Conservation (phyloP, 2,888 invertebrate genomes). For the Alsophila aescularia region DNA sequence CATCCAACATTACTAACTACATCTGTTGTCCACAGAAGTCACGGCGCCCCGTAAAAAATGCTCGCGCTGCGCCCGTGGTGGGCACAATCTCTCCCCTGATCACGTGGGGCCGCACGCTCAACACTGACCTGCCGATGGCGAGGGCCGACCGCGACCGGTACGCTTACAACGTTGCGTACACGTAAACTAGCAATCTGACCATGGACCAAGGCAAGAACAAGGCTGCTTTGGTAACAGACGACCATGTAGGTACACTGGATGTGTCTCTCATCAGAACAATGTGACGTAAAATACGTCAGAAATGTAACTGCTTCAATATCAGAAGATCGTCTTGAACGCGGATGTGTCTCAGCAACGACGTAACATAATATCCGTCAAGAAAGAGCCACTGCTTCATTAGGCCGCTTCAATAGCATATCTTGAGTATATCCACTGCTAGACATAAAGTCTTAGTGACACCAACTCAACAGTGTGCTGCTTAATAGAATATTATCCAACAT, state of each 20-base stretch:
- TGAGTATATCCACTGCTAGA: too few relatives aligned
- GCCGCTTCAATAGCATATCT: not conserved
- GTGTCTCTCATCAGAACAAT: not conserved
- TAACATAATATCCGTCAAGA: too few relatives aligned
- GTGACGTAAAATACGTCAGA: too few relatives aligned
- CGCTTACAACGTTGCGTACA: slow-evolving; percentile 70
- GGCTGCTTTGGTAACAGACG: not conserved
- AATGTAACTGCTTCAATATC: too few relatives aligned
- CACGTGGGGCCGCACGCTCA: slow-evolving; percentile 78
- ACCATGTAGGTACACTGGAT: not conserved
- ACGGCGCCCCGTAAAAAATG: slow-evolving; percentile 70
- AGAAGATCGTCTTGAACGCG: too few relatives aligned
- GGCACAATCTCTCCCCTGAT: slow-evolving; percentile 80
- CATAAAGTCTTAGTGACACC: too few relatives aligned
- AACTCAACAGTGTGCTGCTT: too few relatives aligned
- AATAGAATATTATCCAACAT: too few relatives aligned
- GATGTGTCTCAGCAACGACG: too few relatives aligned
- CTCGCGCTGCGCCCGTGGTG: slow-evolving; percentile 79
- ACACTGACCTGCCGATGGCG: slow-evolving; percentile 69
- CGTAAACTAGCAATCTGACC: slow-evolving; percentile 39
- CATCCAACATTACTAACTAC: not conserved
- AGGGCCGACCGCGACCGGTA: slow-evolving; percentile 57
- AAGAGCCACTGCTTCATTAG: too few relatives aligned
- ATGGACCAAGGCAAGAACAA: not conserved
- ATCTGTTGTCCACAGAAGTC: slow-evolving; percentile 54